Conservation (phyloP, 2,888 invertebrate species). For the Seladonia tumulorum region DNA sequence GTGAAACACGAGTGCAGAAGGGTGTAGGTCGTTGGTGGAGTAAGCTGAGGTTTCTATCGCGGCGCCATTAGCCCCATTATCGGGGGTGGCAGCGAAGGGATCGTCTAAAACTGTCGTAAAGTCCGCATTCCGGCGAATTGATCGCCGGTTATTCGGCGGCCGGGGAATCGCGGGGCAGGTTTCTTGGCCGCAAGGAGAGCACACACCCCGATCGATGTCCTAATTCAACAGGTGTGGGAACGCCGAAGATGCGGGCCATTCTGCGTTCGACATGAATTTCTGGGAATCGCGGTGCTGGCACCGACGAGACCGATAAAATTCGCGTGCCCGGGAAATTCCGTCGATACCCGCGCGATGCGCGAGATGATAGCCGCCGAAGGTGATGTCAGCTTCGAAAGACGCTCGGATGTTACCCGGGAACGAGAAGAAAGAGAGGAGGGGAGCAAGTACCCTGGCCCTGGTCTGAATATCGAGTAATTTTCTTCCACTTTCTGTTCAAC, state of each 20-base stretch:
- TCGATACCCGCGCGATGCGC: background rate
- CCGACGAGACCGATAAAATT: slow-evolving; percentile 38
- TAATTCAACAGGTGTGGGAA: slow-evolving; percentile 63
- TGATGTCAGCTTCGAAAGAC: slow-evolving; percentile 13
- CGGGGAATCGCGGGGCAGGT: slow-evolving; percentile 1
- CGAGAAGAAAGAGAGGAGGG: background rate
- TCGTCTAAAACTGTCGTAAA: background rate
- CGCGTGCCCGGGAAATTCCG: slow-evolving; percentile 34
- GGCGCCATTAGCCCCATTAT: background rate
- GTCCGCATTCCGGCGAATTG: slow-evolving; percentile 28
- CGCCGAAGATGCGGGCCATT: slow-evolving; percentile 50
- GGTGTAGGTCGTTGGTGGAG: background rate
- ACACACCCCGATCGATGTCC: slow-evolving; percentile 53
- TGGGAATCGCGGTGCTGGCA: background rate
- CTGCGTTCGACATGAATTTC: slow-evolving; percentile 40
- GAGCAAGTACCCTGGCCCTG: background rate
- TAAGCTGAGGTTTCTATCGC: slow-evolving; percentile 4
- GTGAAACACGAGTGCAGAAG: background rate
- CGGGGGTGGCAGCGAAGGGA: background rate
- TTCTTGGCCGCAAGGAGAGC: slow-evolving; percentile 48
- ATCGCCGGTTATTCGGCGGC: slow-evolving; percentile 1
- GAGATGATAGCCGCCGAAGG: slow-evolving; percentile 27
- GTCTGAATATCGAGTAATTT: background rate
- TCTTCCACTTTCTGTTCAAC: background rate
- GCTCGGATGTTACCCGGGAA: slow-evolving; percentile 2